Conservation (phyloP, 2,113 vertebrate species). For the Actinemys pallida region DNA sequence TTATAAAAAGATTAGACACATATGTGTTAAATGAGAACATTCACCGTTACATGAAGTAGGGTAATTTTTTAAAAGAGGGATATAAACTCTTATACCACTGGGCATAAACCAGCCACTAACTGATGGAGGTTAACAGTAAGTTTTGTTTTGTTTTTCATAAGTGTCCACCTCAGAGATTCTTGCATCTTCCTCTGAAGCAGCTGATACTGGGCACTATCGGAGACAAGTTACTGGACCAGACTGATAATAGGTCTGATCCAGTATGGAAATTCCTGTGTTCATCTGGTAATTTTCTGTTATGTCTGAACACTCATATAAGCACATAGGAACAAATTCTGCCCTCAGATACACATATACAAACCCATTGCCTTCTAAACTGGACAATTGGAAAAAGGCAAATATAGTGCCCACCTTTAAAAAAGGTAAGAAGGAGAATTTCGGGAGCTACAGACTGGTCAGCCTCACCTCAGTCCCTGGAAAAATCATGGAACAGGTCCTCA, state of each 20-base stretch:
- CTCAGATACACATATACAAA: neutral
- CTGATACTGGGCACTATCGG: neutral
- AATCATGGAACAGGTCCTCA: no score
- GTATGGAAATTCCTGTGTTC: neutral
- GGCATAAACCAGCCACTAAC: neutral
- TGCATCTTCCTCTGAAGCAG: neutral
- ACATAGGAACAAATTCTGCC: neutral
- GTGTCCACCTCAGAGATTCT: neutral
- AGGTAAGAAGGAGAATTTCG: no score
- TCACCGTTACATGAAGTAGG: neutral
- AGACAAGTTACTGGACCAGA: neutral
- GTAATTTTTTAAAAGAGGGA: neutral
- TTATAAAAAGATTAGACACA: slow-evolving; percentile 3
- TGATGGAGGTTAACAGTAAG: neutral
- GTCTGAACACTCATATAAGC: neutral
- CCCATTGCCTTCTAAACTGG: neutral
- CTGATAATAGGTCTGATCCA: neutral
- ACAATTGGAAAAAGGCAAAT: no score
- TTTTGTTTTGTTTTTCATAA: neutral
- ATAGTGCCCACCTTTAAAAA: no score
- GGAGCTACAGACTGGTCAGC: no score
- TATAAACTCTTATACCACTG: neutral
- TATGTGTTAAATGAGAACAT: slow-evolving; percentile 11
- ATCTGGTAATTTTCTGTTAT: neutral
- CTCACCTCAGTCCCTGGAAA: no score